phyloP scores from a whole-genome alignment of 2,113 vertebrate genomes.

The Cervus canadensis region DNA sequence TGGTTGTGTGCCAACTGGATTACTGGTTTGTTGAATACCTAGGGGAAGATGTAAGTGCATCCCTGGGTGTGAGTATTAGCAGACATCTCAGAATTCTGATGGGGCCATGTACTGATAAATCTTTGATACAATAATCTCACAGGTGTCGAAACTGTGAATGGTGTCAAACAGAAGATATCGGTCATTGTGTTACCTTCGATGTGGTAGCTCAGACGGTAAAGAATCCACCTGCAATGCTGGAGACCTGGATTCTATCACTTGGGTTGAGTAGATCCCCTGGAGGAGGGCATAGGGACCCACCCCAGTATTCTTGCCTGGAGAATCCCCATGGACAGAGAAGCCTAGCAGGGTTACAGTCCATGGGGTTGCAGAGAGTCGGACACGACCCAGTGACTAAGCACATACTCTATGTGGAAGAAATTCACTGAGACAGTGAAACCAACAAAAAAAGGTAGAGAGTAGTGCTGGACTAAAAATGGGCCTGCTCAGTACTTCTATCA shows the following conservation, averaged over 20 bases:
- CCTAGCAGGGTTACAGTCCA: not conserved
- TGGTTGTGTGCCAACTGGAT: not conserved
- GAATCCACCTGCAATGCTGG: not conserved
- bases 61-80: not conserved
- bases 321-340: not conserved
- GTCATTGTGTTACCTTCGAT: not conserved
- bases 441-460: not conserved
- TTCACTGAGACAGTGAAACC: not conserved
- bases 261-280: not conserved
- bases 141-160: not conserved
- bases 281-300: not conserved
- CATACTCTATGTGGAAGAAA: not conserved
- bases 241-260: not conserved
- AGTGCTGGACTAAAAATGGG: not conserved
- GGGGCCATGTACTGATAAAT: no score
- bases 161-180: not conserved
- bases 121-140: not conserved
- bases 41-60: not conserved
- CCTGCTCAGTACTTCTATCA: not conserved
- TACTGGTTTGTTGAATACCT: not conserved
- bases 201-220: not conserved
- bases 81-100: not conserved
- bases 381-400: not conserved
- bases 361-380: not conserved
- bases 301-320: not conserved